A percentile compares a stretch with the other conserved stretches of the same genome.
phyloP scores from a whole-genome alignment of 2,113 vertebrate genomes.

The Noturus placidus region DNA sequence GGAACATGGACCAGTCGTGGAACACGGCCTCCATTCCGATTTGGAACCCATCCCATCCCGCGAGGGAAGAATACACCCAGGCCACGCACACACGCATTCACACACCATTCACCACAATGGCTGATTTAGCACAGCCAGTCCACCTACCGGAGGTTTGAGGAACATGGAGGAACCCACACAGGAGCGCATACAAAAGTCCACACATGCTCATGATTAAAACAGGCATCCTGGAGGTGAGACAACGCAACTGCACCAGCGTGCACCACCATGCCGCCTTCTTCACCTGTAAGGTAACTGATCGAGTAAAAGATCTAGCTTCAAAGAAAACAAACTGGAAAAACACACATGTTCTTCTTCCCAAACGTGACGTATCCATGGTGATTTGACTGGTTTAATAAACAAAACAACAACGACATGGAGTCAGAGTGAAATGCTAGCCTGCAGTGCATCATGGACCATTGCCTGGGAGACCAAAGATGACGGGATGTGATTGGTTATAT shows the following conservation, averaged over 20 bases:
- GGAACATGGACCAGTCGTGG: not conserved
- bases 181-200: not conserved
- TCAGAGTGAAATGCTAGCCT: not conserved
- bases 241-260: not conserved
- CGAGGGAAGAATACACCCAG: not conserved
- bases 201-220: not conserved
- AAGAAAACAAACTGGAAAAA: not conserved
- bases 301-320: not conserved
- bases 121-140: not conserved
- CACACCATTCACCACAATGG: no score
- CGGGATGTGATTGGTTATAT: not conserved
- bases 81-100: not conserved
- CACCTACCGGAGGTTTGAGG: not conserved
- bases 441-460: no score
- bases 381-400: not conserved
- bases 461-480: not conserved
- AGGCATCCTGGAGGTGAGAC: not conserved
- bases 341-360: no score
- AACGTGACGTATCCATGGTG: not conserved
- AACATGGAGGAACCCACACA: no score
- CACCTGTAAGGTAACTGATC: not conserved
- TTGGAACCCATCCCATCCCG: not conserved
- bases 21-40: not conserved
- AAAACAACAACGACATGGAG: not conserved
- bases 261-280: not conserved